Percentiles rank a stretch among this genome's conserved stretches.
phyloP scores from a whole-genome alignment of 1,140 invertebrate genomes.

The Orius laevigatus region DNA sequence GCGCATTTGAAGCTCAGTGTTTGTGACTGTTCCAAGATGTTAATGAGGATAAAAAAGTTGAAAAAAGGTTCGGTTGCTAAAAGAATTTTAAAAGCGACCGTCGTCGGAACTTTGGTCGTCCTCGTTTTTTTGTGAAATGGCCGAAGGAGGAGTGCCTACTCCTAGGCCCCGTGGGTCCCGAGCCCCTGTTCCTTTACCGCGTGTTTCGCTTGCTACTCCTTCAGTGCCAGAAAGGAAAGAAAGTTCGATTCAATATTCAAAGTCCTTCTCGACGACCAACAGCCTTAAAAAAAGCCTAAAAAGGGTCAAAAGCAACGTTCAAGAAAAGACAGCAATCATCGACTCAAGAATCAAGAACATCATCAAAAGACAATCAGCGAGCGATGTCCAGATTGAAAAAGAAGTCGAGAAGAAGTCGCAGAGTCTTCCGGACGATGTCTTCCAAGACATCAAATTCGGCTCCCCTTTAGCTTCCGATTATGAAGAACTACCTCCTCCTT shows the following conservation, averaged over 20 bases:
- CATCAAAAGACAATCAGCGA: conserved; percentile 20
- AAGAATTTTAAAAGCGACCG: too few species aligned
- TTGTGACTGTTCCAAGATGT: too few species aligned
- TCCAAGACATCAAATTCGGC: conserved; percentile 30
- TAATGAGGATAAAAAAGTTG: too few species aligned
- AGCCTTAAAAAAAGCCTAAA: conserved; percentile 17
- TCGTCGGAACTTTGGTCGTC: too few species aligned
- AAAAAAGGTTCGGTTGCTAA: too few species aligned
- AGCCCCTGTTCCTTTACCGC: too few species aligned
- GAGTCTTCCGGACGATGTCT: conserved; percentile 28
- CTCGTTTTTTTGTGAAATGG: too few species aligned
- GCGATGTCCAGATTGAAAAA: conserved; percentile 11
- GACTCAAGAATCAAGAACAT: conserved; percentile 22
- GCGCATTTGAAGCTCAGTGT: too few species aligned
- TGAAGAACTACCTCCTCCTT: conserved; percentile 31
- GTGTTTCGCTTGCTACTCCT: too few species aligned
- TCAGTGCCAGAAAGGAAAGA: too few species aligned
- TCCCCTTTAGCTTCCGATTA: conserved; percentile 28
- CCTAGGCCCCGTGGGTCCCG: too few species aligned
- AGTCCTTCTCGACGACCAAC: neutral
- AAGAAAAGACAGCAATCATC: conserved; percentile 20
- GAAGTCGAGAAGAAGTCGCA: conserved; percentile 23
- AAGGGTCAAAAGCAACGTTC: conserved; percentile 18
- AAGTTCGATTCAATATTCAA: neutral
- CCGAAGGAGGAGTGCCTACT: too few species aligned